Evolutionary conservation across 2,113 vertebrate species (phyloP).

Genomic region (Peucedramus taeniatus): DNA sequence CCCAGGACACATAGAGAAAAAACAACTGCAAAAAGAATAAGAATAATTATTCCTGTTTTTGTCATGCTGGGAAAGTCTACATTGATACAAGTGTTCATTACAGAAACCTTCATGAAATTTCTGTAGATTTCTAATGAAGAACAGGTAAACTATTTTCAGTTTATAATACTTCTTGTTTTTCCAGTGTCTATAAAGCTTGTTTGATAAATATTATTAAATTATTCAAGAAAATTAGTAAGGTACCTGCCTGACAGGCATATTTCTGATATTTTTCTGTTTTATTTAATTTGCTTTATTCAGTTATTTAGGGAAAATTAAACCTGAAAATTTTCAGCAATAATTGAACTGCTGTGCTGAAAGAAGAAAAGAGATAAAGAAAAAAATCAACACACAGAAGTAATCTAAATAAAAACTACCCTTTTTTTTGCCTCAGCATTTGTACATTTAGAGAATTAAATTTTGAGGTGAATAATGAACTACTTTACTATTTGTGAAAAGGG

Average conservation of each 20-base stretch:
- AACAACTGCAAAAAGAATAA: neutral
- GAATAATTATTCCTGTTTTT: neutral
- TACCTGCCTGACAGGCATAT: conserved; percentile 33
- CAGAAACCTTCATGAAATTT: neutral
- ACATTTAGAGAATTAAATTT: neutral
- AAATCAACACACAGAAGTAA: neutral
- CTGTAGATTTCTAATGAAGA: neutral
- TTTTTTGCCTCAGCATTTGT: neutral
- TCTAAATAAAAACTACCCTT: neutral
- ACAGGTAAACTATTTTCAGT: neutral
- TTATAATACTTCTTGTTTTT: neutral
- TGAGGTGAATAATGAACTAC: neutral
- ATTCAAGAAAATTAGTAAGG: conserved; percentile 23
- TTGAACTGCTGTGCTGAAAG: neutral
- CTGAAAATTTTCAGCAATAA: conserved; percentile 36
- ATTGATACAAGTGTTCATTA: neutral
- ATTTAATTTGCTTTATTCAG: conserved; percentile 51
- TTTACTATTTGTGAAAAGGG: neutral
- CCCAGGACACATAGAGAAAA: neutral
- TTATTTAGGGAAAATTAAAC: conserved; percentile 45
- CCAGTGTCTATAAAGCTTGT: conserved; percentile 6
- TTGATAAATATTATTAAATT: conserved; percentile 56
- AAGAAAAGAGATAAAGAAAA: neutral
- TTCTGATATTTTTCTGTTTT: conserved; percentile 21
- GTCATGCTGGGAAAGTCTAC: neutral